phyloP scores from a whole-genome alignment of 1,140 invertebrate genomes.

The Phymorhynchus buccinoides region DNA sequence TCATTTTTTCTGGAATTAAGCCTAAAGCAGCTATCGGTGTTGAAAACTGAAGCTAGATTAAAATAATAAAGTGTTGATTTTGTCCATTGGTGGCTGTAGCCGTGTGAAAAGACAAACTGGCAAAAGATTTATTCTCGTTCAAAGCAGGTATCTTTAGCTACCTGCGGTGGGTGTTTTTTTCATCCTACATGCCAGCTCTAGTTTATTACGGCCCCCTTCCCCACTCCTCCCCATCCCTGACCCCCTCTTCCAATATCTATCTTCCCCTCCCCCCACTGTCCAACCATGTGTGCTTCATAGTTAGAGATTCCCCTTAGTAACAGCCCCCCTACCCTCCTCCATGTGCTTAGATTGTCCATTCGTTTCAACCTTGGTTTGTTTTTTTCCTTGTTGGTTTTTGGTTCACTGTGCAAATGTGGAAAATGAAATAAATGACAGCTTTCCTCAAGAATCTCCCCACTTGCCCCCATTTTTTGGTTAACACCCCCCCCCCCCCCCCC shows the following conservation, averaged over 20 bases:
- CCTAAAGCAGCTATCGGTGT: too few relatives aligned
- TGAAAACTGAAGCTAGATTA: too few relatives aligned
- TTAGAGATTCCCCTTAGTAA: not conserved
- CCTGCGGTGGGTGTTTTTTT: not conserved
- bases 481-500: not conserved
- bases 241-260: not conserved
- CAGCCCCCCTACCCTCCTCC: not conserved
- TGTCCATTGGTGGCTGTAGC: too few relatives aligned
- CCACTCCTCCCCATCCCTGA: not conserved
- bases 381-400: not conserved
- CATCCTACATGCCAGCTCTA: not conserved
- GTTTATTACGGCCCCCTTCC: not conserved
- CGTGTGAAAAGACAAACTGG: too few relatives aligned
- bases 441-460: too few relatives aligned
- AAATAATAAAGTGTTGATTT: too few relatives aligned
- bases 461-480: not conserved
- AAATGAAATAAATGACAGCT: not conserved
- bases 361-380: too few relatives aligned
- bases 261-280: not conserved
- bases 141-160: not conserved
- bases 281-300: not conserved
- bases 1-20: too few relatives aligned
- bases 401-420: not conserved
- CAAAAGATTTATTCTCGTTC: not conserved
- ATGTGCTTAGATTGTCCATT: not conserved